Base-by-base conservation (phyloP, 2,797 vertebrate species). In the Urosaurus nigricauda region DNA sequence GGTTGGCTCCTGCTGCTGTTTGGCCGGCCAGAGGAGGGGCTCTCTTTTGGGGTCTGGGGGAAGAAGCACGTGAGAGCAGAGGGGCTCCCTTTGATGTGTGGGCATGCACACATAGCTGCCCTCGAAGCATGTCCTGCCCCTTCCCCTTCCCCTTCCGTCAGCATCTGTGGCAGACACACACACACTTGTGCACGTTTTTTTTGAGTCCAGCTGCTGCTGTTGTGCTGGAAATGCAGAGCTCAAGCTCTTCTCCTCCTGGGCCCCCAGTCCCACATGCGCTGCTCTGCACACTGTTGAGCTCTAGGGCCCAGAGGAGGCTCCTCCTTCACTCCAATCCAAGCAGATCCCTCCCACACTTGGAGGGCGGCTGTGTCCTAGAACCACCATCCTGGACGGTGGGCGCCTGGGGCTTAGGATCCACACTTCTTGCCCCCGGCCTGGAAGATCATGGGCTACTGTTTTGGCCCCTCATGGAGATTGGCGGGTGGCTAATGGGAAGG, bases 261-360 rank as follows among this genome's bases (percentile, higher is more conserved):
- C 21, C 51, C 7, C 29, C 40, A 40, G 51, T 19, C n/a, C n/a
- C 32, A 17, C n/a, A n/a, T 2, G 4, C 5, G 12, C 56, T 71
- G 32, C 70, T 43, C 43, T 68, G 65, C 65, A 5, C 13, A 5
- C n/a, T 35, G 35, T 12, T 14, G n/a, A 14, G 14, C 29, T 1
- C 11, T 13, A 26, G 75, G 17, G 29, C 7, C 32, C 3, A 32
- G 14, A 13, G 3, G 71, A 35, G 51, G 51, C 19, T 5, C 35
- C 35, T 1, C 21, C 19, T 24, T 35, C 17, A 0, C 58, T 80
- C 47, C 63, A 79, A 5, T 79, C 80, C 79, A 86, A 74, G 71
- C 47, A 81, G n/a, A 56, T 84, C 65, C 79, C 37, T 81, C 56
- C 32, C 43, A 51, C 47, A 32, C 51, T 47, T 79, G 75, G 90